Evolutionary conservation across 2,888 invertebrate species (phyloP).

Genomic region (Eupithecia subumbrata): DNA sequence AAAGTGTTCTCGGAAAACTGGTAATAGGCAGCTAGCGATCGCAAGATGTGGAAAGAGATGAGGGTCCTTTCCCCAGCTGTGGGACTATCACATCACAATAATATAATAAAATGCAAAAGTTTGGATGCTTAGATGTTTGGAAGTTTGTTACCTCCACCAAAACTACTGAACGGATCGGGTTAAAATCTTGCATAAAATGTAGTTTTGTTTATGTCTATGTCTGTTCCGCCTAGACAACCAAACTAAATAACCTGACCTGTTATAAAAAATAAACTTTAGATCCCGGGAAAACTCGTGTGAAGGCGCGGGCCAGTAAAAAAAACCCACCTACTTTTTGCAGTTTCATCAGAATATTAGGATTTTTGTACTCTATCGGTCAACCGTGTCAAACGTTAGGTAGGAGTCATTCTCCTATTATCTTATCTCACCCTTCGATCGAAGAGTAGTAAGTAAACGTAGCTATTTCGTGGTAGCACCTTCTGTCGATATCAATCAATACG

Average conservation of each 20-base stretch:
- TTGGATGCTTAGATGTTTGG: too few relatives aligned
- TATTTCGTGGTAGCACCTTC: conserved; percentile 24
- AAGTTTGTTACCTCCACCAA: too few relatives aligned
- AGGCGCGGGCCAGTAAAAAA: too few relatives aligned
- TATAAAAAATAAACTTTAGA: too few relatives aligned
- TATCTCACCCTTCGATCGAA: conserved; percentile 22
- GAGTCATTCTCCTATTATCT: conserved; percentile 7
- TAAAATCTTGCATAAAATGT: too few relatives aligned
- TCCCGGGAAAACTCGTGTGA: too few relatives aligned
- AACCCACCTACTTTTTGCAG: background rate
- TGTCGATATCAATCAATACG: conserved; percentile 76
- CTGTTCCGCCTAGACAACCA: too few relatives aligned
- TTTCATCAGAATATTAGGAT: background rate
- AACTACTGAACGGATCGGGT: too few relatives aligned
- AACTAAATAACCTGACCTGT: too few relatives aligned
- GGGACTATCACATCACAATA: background rate
- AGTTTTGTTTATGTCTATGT: too few relatives aligned
- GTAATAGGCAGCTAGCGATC: background rate
- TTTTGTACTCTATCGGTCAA: background rate
- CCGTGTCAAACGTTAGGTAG: background rate
- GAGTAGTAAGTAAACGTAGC: conserved; percentile 16
- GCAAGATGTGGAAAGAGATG: background rate
- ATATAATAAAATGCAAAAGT: too few relatives aligned
- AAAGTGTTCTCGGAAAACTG: background rate
- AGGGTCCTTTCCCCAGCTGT: background rate